phyloP scores from a whole-genome alignment of 2,888 invertebrate species.

The Xestia sexstrigata region DNA sequence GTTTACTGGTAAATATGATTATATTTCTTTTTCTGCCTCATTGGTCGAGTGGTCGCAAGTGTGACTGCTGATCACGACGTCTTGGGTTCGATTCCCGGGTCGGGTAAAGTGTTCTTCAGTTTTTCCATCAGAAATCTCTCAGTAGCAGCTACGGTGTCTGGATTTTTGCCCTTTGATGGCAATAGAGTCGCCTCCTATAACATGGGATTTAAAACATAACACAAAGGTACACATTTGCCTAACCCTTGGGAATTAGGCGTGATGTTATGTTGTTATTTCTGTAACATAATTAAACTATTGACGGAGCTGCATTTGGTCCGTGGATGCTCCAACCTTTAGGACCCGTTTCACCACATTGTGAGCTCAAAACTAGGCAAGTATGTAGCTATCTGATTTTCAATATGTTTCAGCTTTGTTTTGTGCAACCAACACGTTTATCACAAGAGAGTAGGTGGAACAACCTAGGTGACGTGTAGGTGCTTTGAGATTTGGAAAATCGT shows the following conservation, averaged over 20 bases:
- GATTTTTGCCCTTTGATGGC: too few relatives aligned
- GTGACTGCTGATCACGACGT: too few relatives aligned
- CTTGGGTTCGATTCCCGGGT: too few relatives aligned
- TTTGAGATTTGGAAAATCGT: background rate
- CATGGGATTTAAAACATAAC: too few relatives aligned
- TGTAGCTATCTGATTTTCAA: background rate
- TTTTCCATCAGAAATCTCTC: too few relatives aligned
- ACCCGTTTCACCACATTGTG: background rate
- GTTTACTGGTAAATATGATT: constrained; percentile 92
- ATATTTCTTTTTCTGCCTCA: background rate
- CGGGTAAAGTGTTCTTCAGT: too few relatives aligned
- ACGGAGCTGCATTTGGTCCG: background rate
- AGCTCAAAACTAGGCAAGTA: background rate
- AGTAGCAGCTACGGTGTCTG: too few relatives aligned
- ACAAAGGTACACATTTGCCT: too few relatives aligned
- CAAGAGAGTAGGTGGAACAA: background rate
- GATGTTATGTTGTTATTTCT: too few relatives aligned
- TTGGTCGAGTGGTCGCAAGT: too few relatives aligned
- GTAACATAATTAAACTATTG: background rate
- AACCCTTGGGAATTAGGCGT: too few relatives aligned
- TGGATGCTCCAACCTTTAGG: background rate
- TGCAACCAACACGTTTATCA: background rate
- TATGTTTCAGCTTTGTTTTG: background rate
- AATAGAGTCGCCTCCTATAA: too few relatives aligned
- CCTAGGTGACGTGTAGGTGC: background rate